Evolutionary conservation across 2,797 vertebrate genomes (phyloP).

Genomic region (Cheracebus regulus): DNA sequence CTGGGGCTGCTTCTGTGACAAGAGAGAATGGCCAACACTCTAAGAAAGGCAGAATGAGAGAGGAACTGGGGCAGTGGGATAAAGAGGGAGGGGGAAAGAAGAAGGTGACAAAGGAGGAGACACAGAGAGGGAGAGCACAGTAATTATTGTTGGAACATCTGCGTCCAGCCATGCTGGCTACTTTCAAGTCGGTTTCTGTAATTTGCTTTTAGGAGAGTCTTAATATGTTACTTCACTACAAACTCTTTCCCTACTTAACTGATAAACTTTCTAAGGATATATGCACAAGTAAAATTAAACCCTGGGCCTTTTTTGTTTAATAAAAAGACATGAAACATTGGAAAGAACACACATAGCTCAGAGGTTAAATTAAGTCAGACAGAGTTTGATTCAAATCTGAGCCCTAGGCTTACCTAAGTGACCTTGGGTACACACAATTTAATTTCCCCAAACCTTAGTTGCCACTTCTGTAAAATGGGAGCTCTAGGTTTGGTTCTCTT

Average conservation of each 20-base stretch:
- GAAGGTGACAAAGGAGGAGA: background rate
- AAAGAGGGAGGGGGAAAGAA: no score
- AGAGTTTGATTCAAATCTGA: background rate
- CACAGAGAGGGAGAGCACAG: background rate
- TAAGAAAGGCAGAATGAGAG: background rate
- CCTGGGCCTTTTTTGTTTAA: background rate
- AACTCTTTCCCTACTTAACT: background rate
- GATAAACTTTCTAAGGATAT: background rate
- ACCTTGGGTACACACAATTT: background rate
- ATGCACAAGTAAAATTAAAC: background rate
- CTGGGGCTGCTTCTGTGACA: background rate
- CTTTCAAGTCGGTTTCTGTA: background rate
- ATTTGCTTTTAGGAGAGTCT: background rate
- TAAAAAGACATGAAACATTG: background rate
- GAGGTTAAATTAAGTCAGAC: background rate
- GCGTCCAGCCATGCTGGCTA: background rate
- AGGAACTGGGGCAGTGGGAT: background rate
- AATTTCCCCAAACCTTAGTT: background rate
- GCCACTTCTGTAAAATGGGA: background rate
- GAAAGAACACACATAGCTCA: background rate
- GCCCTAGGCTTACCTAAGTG: background rate
- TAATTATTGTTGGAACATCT: background rate
- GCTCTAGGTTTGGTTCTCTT: background rate
- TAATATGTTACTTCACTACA: background rate
- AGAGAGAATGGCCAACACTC: background rate